Evolutionary conservation across 2,113 vertebrate species (phyloP), one percentile per base, ranked within the genome.

Genomic region (Bubo bubo): DNA sequence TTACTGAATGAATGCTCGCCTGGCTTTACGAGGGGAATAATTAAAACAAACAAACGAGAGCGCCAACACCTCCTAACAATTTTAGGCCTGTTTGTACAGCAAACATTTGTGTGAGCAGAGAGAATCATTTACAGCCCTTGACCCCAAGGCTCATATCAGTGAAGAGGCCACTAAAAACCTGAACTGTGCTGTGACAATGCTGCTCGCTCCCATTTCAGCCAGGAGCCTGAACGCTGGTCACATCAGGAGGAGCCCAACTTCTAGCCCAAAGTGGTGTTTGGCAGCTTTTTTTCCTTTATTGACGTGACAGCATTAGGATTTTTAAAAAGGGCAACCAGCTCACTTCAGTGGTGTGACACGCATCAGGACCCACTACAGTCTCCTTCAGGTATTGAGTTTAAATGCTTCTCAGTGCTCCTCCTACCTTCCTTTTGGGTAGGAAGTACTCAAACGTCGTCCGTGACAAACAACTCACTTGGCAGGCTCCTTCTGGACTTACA

Each of bases 321-420:
- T 45, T 45, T 45, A 45, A 45, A 80, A 28, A 10, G 7, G 6
- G 24, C 34, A 53, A 45, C 9, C 37, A 76, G 55, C 24, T 41
- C 43, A 3, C 12, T 30, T 16, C 3, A 28, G 62, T 0, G 23
- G 9, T 3, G 56, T 5, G 7, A 8, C 5, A 8, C 0, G 4
- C 62, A 18, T 1, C 37, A 8, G 76, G 76, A 58, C 32, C 35
- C 45, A 4, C 23, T 6, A 24, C 3, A 1, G n/a, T 2, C 4
- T 79, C 35, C 70, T 49, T 24, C 8, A 1, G 41, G 4, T 2
- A 10, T 8, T 4, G 72, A 10, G 6, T 14, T 47, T 1, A 43
- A n/a, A 37, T 1, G 14, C 16, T 39, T 12, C 58, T 45, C 11
- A 1, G 43, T 22, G 28, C 27, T 35, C 22, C 35, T 50, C 55